phyloP scores from a whole-genome alignment of 2,888 invertebrate species.

The Rhamphomyia laevipes region DNA sequence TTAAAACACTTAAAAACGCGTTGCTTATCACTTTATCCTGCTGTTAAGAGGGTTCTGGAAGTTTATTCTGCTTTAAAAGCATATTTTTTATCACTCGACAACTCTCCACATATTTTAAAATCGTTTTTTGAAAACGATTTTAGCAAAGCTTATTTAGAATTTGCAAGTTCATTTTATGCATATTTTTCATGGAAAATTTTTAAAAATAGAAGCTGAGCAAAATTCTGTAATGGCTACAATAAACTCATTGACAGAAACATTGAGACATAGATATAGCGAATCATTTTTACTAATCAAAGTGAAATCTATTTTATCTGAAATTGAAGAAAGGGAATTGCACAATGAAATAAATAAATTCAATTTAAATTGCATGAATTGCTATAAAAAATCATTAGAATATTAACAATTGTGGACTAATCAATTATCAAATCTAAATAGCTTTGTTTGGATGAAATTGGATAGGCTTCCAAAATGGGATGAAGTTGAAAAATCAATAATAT shows the following conservation, averaged over 20 bases:
- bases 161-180: neutral
- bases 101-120: neutral
- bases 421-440: neutral
- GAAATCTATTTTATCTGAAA: neutral
- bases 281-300: neutral
- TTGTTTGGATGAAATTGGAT: neutral
- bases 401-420: constrained; percentile 1
- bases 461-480: neutral
- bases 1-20: constrained; percentile 5
- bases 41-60: constrained; percentile 1
- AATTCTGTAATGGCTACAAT: neutral
- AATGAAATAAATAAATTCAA: neutral
- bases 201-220: neutral
- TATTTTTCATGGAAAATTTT: neutral
- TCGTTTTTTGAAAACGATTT: neutral
- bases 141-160: constrained; percentile 1
- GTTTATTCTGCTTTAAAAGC: constrained; percentile 1
- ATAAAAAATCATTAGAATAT: constrained; percentile 1
- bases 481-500: neutral
- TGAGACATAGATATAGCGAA: neutral
- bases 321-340: neutral
- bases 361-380: neutral
- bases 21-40: constrained; percentile 5
- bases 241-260: neutral
- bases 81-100: neutral